Evolutionary conservation across 2,888 invertebrate genomes (phyloP), one percentile per base, ranked within the genome.

Genomic region (Tenthredo livida): DNA sequence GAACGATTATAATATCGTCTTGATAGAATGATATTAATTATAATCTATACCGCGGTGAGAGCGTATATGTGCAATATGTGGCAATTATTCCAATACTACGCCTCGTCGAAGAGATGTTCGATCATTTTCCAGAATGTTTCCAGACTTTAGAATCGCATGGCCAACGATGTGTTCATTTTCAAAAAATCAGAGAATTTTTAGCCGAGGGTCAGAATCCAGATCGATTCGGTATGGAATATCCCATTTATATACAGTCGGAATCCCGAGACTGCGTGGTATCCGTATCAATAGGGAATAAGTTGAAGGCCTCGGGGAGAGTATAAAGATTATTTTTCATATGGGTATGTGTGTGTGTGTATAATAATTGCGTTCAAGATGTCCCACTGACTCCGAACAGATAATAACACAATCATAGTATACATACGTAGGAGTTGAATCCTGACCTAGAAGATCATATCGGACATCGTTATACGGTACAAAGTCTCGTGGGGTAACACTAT

Each of bases 361-460:
- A 75, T 25, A 75, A 75, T 75, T 47, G 47, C 77, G 17, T 54
- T 54, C 54, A 17, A 77, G 50, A 29, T 77, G 47, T 54, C 29
- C 77, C 17, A 47, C 29, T 77, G 73, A 73, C 73, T 73, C 15
- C 21, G n/a, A 43, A 21, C n/a, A 43, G 40, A 33, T 67, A 33
- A 67, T 67, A 67, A 67, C 33, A 33, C 33, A 61, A 61, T 61
- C 5, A 67, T 17, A 33, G n/a, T 7, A 37, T 6, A 33, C 17
- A 15, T 6, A 25, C 4, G 33, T 4, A 33, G 0, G 17, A 33
- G 67, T 6, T 67, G 33, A 67, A 67, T 67, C 67, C 72, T 43
- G 72, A 73, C 40, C 72, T 73, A 43, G 72, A 73, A 73, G 72
- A 43, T 73, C 72, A 73, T 43, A n/a, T 21, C 21, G n/a, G 21